Evolutionary conservation across 2,888 invertebrate genomes (phyloP).

Genomic region (Himalopsyche tibetana): DNA sequence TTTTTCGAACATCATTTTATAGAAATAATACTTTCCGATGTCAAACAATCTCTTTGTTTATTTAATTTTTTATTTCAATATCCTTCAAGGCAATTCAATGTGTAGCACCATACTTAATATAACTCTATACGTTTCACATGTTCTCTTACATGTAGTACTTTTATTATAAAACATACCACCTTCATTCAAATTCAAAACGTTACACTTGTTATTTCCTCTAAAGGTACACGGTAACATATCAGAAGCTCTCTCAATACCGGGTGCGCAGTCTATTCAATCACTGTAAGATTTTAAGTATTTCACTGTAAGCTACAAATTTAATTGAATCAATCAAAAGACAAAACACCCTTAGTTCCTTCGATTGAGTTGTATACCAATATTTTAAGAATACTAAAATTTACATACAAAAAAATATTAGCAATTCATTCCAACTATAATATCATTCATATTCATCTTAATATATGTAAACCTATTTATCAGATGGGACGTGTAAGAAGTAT

Average conservation of each 20-base stretch:
- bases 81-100: constrained; percentile 66
- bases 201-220: background rate
- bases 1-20: constrained; percentile 47
- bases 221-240: constrained; percentile 47
- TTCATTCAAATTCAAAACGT: constrained; percentile 5
- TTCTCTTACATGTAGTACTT: constrained; percentile 23
- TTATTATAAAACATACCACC: constrained; percentile 42
- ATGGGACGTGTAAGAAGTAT: constrained; percentile 33
- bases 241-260: constrained; percentile 59
- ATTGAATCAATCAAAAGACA: constrained; percentile 1
- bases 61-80: constrained; percentile 56
- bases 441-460: constrained; percentile 27
- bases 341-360: background rate
- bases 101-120: constrained; percentile 69
- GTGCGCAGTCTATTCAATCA: constrained; percentile 57
- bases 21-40: constrained; percentile 55
- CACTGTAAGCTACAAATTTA: constrained; percentile 3
- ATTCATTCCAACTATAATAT: constrained; percentile 22
- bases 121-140: constrained; percentile 62
- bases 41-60: constrained; percentile 51
- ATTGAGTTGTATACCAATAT: background rate
- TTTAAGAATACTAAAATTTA: background rate
- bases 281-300: constrained; percentile 33
- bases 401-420: constrained; percentile 42
- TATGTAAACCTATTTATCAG: constrained; percentile 14